phyloP scores from a whole-genome alignment of 2,888 invertebrate genomes.

The Tryphoninae sp. region DNA sequence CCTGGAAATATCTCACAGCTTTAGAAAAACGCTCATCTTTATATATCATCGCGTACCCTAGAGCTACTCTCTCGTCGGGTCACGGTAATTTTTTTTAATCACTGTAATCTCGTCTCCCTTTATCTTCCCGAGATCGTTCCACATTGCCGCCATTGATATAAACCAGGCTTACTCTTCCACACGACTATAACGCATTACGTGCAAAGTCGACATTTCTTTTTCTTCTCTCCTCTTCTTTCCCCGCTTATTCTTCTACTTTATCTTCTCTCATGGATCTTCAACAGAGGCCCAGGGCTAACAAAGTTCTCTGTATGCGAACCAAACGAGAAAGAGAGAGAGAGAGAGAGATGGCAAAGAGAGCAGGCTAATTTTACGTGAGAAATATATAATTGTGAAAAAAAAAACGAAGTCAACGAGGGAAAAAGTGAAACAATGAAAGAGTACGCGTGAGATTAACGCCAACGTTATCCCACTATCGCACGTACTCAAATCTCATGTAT shows the following conservation, averaged over 20 bases:
- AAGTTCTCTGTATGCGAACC: neutral
- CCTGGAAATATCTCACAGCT: slow-evolving; percentile 1
- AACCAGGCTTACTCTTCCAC: neutral
- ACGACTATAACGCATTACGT: neutral
- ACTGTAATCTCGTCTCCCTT: slow-evolving; percentile 53
- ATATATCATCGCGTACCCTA: slow-evolving; percentile 10
- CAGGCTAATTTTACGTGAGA: slow-evolving; percentile 10
- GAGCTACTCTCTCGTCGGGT: slow-evolving; percentile 11
- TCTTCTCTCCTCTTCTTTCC: slow-evolving; percentile 6
- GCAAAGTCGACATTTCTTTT: slow-evolving; percentile 21
- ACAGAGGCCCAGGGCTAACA: neutral
- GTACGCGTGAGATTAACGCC: slow-evolving; percentile 8
- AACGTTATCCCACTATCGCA: slow-evolving; percentile 15
- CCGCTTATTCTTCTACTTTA: slow-evolving; percentile 20
- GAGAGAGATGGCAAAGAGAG: neutral
- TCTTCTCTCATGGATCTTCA: slow-evolving; percentile 50
- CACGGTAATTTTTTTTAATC: slow-evolving; percentile 52
- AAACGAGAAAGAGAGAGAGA: neutral
- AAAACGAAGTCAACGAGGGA: slow-evolving; percentile 1
- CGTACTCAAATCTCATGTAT: neutral
- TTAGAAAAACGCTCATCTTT: neutral
- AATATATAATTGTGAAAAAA: slow-evolving; percentile 1
- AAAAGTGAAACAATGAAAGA: slow-evolving; percentile 34
- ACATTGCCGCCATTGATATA: slow-evolving; percentile 34
- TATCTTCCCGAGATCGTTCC: slow-evolving; percentile 53